Percentiles rank a stretch among this genome's conserved stretches.
phyloP scores from a whole-genome alignment of 2,888 invertebrate species.

The Spilosoma lubricipeda region DNA sequence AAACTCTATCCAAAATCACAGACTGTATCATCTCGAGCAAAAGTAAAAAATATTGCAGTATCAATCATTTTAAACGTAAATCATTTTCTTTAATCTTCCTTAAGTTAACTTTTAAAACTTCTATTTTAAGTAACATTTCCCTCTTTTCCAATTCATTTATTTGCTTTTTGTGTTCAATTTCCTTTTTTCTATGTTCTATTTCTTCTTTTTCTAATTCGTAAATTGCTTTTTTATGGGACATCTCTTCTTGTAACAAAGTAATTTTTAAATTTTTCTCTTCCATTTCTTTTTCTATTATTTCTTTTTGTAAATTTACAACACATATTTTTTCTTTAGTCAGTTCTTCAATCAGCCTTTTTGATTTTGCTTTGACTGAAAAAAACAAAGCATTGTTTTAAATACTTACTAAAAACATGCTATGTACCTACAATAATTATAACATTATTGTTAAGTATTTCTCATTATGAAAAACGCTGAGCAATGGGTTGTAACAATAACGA shows the following conservation, averaged over 20 bases:
- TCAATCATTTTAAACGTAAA: not conserved
- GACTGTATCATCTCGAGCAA: too few relatives aligned
- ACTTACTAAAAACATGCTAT: not conserved
- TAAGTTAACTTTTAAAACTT: constrained; percentile 4
- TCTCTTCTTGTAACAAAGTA: constrained; percentile 3
- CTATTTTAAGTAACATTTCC: constrained; percentile 8
- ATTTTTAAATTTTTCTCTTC: constrained; percentile 6
- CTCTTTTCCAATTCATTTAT: constrained; percentile 13
- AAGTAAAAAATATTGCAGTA: too few relatives aligned
- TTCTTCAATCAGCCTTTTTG: constrained; percentile 7
- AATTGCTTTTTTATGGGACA: not conserved
- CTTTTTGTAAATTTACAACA: constrained; percentile 12
- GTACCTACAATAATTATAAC: too few relatives aligned
- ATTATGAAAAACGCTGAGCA: too few relatives aligned
- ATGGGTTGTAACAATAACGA: too few relatives aligned
- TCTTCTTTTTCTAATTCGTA: constrained; percentile 15
- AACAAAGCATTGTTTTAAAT: not conserved
- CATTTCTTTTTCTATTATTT: constrained; percentile 16
- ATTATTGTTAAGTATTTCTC: too few relatives aligned
- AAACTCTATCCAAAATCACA: too few relatives aligned
- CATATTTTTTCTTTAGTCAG: constrained; percentile 16
- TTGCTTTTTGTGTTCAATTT: constrained; percentile 6
- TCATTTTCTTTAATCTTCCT: not conserved
- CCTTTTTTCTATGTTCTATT: constrained; percentile 13
- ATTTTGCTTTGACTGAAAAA: constrained; percentile 1